Evolutionary conservation across 1,140 invertebrate genomes (phyloP), one percentile per base, ranked within the genome.

Genomic region (Drosophila asahinai): DNA sequence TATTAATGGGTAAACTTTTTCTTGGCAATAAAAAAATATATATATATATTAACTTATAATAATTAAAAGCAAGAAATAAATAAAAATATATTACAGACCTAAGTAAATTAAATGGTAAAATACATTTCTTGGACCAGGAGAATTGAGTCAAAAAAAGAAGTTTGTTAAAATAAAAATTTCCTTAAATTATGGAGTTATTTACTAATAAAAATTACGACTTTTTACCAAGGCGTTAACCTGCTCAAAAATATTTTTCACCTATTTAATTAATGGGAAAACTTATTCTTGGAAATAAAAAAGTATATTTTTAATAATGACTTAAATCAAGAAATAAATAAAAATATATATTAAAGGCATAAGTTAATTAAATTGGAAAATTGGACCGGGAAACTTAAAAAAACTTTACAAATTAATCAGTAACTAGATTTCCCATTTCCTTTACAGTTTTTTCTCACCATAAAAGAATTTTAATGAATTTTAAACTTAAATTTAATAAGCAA

Each of bases 401-500:
- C 6, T 49, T 49, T 8, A n/a, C 5, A 5, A 4, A 19, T 5
- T n/a, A 51, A 5, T 9, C 3, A 2, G 0, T 2, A 17, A 2
- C 4, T 1, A 11, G n/a, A 6, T 0, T 6, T 0, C 1, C 0
- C 9, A 8, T 17, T 7, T n/a, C 11, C 2, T 30, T 2, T 17
- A 6, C 0, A 30, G 1, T 6, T 51, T 2, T 0, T 51, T 30
- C 2, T 30, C 1, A 30, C 1, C 30, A 8, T 27, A 3, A n/a
- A n/a, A n/a, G 5, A 27, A 51, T n/a, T 27, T 27, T n/a, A 1
- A 11, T 1, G 5, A 33, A 11, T 1, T 33, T 52, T 12, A 40
- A 36, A n/a, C 0, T 25, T 1, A 0, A n/a, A 40, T n/a, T 22
- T 6, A 15, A 40, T 25, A 11, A 22, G 1, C 7, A 11, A 55